These are phyloP conservation scores for Otus sunia DNA, from an alignment of 2,113 vertebrate species.

Conservation along the genomic window DNA sequence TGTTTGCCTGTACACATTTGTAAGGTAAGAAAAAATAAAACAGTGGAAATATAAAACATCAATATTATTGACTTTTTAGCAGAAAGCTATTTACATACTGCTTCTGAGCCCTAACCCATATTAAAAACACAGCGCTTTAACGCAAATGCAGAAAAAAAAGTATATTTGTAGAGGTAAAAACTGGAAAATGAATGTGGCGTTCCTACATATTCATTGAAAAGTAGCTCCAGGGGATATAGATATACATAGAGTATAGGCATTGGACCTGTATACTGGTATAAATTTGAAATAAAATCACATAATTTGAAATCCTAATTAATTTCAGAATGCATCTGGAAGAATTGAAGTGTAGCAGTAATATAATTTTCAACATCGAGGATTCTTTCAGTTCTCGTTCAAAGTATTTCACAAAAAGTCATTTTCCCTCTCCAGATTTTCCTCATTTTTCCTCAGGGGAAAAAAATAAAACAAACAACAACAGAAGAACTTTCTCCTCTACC, in stretches of 20 bases:
- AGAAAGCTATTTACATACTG: background rate
- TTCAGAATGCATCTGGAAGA: background rate
- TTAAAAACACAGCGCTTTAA: background rate
- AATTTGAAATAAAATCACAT: background rate
- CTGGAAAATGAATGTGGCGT: background rate
- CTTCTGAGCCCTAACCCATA: background rate
- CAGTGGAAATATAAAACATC: background rate
- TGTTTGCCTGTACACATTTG: background rate
- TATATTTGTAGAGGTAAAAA: background rate
- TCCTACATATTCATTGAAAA: background rate
- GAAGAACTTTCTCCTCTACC: background rate
- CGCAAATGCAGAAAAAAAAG: background rate
- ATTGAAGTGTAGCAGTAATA: background rate
- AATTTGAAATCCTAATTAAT: background rate
- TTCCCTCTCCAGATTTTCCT: background rate
- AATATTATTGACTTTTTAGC: conserved; percentile 1
- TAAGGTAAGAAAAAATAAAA: background rate
- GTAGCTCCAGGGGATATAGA: background rate
- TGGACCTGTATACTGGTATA: background rate
- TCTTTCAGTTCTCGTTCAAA: background rate
- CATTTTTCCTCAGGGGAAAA: background rate
- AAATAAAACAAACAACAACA: background rate
- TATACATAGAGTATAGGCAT: background rate
- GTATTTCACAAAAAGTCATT: background rate
- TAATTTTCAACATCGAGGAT: background rate